phyloP scores from a whole-genome alignment of 2,888 invertebrate species.

The Agrochola lychnidis region DNA sequence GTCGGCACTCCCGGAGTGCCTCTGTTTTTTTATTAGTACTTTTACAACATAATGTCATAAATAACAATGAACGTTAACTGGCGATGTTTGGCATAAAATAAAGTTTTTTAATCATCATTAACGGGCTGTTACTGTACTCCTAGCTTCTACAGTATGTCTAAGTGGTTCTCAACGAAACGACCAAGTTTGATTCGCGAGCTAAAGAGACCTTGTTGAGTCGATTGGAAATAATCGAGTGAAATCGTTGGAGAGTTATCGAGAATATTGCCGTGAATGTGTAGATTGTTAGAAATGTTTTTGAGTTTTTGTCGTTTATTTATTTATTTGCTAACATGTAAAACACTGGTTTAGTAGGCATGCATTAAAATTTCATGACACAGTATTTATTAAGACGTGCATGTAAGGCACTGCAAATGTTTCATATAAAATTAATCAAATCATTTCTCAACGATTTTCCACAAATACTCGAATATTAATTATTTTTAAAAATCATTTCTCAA shows the following conservation, averaged over 20 bases:
- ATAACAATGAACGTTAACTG: slow-evolving; percentile 46
- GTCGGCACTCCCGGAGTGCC: too few relatives aligned
- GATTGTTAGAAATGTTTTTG: not conserved
- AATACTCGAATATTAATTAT: not conserved
- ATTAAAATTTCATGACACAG: too few relatives aligned
- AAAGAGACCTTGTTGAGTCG: slow-evolving; percentile 13
- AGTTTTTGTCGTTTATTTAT: not conserved
- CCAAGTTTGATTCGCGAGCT: slow-evolving; percentile 26
- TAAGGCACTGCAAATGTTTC: too few relatives aligned
- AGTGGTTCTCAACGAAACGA: slow-evolving; percentile 18
- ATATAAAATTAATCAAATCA: not conserved
- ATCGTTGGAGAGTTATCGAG: slow-evolving; percentile 6
- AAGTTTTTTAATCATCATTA: slow-evolving; percentile 71
- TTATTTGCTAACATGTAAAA: too few relatives aligned
- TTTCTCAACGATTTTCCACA: not conserved
- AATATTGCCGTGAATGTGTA: not conserved
- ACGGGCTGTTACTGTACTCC: slow-evolving; percentile 42
- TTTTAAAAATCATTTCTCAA: not conserved
- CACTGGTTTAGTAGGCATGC: too few relatives aligned
- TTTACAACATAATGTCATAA: slow-evolving; percentile 49
- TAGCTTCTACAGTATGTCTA: slow-evolving; percentile 9
- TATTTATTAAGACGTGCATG: too few relatives aligned
- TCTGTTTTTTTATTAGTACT: slow-evolving; percentile 7
- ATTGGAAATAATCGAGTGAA: slow-evolving; percentile 36
- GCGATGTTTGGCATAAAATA: slow-evolving; percentile 53